Evolutionary conservation across 2,113 vertebrate species (phyloP), one percentile per base, ranked within the genome.

Genomic region (Pagrus major): DNA sequence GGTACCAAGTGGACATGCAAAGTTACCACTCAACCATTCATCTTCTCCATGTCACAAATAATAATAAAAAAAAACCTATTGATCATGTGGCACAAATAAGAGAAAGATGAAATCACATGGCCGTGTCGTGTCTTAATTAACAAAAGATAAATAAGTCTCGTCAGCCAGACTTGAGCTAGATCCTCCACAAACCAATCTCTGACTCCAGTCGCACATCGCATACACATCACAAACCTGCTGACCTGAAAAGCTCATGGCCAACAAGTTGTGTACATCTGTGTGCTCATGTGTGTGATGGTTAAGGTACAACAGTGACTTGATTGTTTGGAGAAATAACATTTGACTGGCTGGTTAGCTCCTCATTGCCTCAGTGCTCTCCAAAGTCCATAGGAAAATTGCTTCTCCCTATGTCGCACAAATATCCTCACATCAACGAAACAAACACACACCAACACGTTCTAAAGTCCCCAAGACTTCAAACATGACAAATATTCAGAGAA

Each of bases 221-320:
- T 25, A 33, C 75, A 65, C 59, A 23, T 49, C 12, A 60, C 47
- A 42, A 63, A 64, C 21, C 69, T 4, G 23, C 68, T 76, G 58
- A 75, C 56, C 79, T 71, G 49, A 85, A 70, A 3, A 58, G 31
- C 54, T 52, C 37, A 20, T 27, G 52, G 77, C 70, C 61, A 65
- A 39, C 18, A 27, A 64, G 37, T 61, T 56, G 58, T 42, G 20
- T 55, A 33, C 18, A 1, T 16, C 35, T 35, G 67, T 47, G 54
- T 37, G 59, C 51, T 78, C 71, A 71, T 70, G 76, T 83, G 78
- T 81, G 78, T 46, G 46, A 71, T 75, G 47, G 44, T 77, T 88
- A 86, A 86, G 68, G 78, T 91, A 90, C 71, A 86, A 90, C 77
- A 89, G 86, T 84, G 86, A 89, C 78, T 78, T 86, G 85, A 91